Evolutionary conservation across 2,797 vertebrate species (phyloP).

Genomic region (Lagorchestes hirsutus): DNA sequence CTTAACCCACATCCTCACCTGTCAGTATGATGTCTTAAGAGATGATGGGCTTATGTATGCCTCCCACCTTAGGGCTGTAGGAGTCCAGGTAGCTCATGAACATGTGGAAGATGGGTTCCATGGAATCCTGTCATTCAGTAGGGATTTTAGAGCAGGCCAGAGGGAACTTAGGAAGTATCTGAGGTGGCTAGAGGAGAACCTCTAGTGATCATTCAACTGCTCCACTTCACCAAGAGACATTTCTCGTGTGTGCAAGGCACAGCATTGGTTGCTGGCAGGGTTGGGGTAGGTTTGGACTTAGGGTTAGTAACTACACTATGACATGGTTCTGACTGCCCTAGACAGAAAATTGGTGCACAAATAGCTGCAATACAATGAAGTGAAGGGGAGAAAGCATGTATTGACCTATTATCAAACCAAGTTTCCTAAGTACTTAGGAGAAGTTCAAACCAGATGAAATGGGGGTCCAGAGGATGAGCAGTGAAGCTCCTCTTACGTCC

Average conservation of each 20-base stretch:
- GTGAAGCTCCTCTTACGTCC: background rate
- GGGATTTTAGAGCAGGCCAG: constrained; percentile 83
- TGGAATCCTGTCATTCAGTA: constrained; percentile 84
- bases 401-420: background rate
- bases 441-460: background rate
- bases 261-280: background rate
- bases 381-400: background rate
- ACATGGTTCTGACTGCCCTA: background rate
- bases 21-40: constrained; percentile 92
- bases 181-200: constrained; percentile 89
- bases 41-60: constrained; percentile 94
- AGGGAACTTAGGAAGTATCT: constrained; percentile 85
- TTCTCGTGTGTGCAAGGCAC: background rate
- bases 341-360: background rate
- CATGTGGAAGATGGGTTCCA: constrained; percentile 89
- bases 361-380: background rate
- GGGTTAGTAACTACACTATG: background rate
- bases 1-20: constrained; percentile 90
- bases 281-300: accelerated
- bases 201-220: constrained; percentile 72
- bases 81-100: constrained; percentile 88
- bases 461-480: background rate
- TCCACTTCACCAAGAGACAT: background rate
- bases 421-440: background rate
- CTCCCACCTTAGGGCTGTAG: constrained; percentile 85